Conservation (phyloP, 2,888 invertebrate species). For the Chrysomela aeneicollis region DNA sequence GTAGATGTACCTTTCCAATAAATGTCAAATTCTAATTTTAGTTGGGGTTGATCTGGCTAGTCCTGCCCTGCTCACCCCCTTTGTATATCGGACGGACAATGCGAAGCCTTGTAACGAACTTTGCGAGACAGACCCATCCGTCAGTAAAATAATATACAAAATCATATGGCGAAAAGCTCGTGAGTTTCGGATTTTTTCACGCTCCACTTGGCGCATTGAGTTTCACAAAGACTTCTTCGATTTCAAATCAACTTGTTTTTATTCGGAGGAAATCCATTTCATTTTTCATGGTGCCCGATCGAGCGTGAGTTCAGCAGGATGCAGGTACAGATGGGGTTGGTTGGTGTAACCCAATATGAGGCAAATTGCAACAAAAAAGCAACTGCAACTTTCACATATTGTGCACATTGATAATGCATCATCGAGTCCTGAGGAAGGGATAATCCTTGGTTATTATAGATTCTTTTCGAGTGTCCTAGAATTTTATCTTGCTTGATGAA, state of each 20-base stretch:
- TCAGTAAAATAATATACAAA: constrained; percentile 43
- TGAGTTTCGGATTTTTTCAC: constrained; percentile 38
- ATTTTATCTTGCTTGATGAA: too few species aligned
- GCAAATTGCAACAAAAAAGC: neutral
- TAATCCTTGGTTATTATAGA: too few species aligned
- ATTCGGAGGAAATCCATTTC: constrained; percentile 30
- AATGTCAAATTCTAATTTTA: too few species aligned
- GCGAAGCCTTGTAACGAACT: constrained; percentile 39
- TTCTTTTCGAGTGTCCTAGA: too few species aligned
- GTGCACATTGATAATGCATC: too few species aligned
- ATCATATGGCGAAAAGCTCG: constrained; percentile 40
- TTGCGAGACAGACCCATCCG: constrained; percentile 30
- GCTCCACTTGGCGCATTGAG: constrained; percentile 37
- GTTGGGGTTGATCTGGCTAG: too few species aligned
- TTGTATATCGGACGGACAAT: constrained; percentile 38
- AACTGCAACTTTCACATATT: neutral
- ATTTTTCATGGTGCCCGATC: constrained; percentile 37
- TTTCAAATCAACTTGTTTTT: constrained; percentile 36
- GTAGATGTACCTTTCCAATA: too few species aligned
- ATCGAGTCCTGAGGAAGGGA: too few species aligned
- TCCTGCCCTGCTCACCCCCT: constrained; percentile 28
- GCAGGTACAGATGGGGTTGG: constrained; percentile 19
- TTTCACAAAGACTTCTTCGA: constrained; percentile 44
- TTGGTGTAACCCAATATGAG: neutral
- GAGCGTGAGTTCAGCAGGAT: constrained; percentile 26